Conservation (phyloP, 2,113 vertebrate species). For the Alouatta palliata region DNA sequence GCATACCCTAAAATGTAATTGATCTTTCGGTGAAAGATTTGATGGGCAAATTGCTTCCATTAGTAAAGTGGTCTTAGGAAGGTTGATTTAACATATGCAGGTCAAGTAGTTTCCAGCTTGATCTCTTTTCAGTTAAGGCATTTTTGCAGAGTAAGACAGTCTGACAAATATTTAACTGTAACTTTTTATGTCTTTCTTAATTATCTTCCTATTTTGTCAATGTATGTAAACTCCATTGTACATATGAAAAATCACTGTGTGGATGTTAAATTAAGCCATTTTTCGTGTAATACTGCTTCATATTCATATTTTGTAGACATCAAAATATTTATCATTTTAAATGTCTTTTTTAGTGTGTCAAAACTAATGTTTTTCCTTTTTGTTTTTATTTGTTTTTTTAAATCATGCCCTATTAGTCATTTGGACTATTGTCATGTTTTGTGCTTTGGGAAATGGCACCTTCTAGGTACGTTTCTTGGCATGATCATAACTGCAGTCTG, state of each 20-base stretch:
- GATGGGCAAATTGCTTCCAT: conserved; percentile 57
- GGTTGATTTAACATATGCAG: conserved; percentile 67
- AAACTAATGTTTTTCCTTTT: not conserved
- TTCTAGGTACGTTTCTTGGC: not conserved
- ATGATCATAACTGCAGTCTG: not conserved
- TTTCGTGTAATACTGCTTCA: not conserved
- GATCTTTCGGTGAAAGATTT: conserved; percentile 60
- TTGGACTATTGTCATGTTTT: not conserved
- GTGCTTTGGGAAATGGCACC: not conserved
- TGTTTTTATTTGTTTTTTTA: not conserved
- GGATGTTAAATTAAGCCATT: not conserved
- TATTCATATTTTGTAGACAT: not conserved
- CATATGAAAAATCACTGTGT: not conserved
- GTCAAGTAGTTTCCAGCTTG: not conserved
- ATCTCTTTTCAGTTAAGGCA: not conserved
- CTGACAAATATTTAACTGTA: conserved; percentile 29
- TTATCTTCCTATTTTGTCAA: not conserved
- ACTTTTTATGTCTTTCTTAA: conserved; percentile 10
- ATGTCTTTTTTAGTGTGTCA: not conserved
- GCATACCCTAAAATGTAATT: conserved; percentile 54
- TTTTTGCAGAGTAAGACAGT: conserved; percentile 29
- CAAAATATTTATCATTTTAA: conserved; percentile 10
- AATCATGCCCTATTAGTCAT: not conserved
- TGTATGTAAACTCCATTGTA: not conserved
- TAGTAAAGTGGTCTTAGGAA: conserved; percentile 36